Conservation (phyloP, 2,113 vertebrate species). For the Pseudonaja textilis region DNA sequence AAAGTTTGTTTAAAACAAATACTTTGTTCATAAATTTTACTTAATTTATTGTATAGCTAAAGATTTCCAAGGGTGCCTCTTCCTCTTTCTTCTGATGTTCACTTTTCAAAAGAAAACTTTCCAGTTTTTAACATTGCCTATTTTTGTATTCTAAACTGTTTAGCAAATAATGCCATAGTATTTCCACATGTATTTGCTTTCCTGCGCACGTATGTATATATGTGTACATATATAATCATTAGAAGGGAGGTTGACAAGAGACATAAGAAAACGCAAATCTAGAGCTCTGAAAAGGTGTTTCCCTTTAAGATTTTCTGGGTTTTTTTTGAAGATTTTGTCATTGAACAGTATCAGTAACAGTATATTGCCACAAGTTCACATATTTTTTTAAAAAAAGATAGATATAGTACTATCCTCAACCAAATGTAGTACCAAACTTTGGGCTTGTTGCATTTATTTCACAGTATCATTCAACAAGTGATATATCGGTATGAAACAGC, state of each 20-base stretch:
- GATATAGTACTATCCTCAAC: too few species aligned
- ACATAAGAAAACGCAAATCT: background rate
- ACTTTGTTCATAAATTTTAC: background rate
- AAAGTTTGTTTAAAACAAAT: constrained; percentile 63
- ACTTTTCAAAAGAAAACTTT: background rate
- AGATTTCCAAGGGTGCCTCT: background rate
- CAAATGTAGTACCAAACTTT: background rate
- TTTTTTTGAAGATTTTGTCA: background rate
- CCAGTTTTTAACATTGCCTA: background rate
- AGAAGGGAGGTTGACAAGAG: background rate
- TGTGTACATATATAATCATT: background rate
- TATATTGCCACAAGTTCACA: background rate
- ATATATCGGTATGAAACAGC: background rate
- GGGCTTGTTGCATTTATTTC: background rate
- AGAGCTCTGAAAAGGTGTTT: background rate
- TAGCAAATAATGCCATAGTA: background rate
- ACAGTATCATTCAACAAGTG: background rate
- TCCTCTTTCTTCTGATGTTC: background rate
- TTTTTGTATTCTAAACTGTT: background rate
- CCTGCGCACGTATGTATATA: background rate
- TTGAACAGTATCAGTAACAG: background rate
- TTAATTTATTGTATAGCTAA: background rate
- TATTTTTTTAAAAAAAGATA: background rate
- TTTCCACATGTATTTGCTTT: background rate
- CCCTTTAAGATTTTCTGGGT: background rate